Evolutionary conservation across 2,888 invertebrate species (phyloP).

Genomic region (Pocota personata): DNA sequence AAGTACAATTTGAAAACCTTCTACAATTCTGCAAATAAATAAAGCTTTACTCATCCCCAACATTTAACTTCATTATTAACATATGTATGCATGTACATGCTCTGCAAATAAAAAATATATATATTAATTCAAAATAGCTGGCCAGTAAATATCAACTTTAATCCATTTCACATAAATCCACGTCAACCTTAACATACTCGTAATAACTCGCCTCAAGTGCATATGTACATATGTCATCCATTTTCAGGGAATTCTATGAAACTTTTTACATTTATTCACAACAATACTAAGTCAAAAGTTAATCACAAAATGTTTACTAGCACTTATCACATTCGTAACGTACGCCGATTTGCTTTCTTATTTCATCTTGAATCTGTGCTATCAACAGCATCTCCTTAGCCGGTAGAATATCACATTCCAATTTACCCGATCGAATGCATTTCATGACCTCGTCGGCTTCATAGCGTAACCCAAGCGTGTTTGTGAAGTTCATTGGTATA

Average conservation of each 20-base stretch:
- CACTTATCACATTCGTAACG: slow-evolving; percentile 80
- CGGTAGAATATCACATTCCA: slow-evolving; percentile 87
- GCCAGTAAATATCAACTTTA: no score
- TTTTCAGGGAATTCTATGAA: not conserved
- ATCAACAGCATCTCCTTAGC: slow-evolving; percentile 87
- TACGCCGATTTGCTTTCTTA: slow-evolving; percentile 88
- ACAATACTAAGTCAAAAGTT: slow-evolving; percentile 3
- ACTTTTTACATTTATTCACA: not conserved
- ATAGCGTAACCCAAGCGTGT: slow-evolving; percentile 89
- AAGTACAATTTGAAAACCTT: no score
- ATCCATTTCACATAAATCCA: no score
- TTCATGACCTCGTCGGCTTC: slow-evolving; percentile 89
- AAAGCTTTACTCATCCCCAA: no score
- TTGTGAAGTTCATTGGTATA: slow-evolving; percentile 85
- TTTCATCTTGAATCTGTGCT: slow-evolving; percentile 87
- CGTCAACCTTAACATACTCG: no score
- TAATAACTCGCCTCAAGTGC: no score
- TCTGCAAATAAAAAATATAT: no score
- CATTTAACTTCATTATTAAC: no score
- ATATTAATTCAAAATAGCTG: no score
- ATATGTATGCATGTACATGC: no score
- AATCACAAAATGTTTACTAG: not conserved
- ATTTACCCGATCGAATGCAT: slow-evolving; percentile 86
- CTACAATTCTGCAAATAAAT: no score
- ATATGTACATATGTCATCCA: no score